Base-by-base conservation (phyloP, 2,888 invertebrate genomes). In the Lypha dubia region DNA sequence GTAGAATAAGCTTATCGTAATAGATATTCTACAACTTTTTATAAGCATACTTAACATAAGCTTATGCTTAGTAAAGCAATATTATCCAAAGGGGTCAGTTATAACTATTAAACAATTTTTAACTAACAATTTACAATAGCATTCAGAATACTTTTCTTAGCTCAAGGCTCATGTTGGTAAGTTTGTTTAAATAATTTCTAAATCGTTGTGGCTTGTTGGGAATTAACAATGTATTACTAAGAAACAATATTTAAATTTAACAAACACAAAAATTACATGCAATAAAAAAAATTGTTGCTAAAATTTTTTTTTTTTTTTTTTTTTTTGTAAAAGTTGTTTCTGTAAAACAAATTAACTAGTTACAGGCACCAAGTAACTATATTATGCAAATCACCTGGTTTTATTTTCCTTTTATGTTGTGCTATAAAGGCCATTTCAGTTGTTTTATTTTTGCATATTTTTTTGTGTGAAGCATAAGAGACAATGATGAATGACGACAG, bases 371-470 rank as follows among this genome's bases (percentile, higher is more conserved):
- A 65, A 79, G 70, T 15, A 73, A 65, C 51, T 71, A 17, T 68
- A 79, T 77, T 81, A 74, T 86, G 79, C 79, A 89, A 91, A 88
- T 92, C 91, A 92, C 92, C 92, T 92, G 92, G 85, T 91, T 93
- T 93, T 88, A 91, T 92, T 92, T 93, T 94, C 93, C 93, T 91
- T 90, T 93, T 94, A 90, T 93, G 93, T 92, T 94, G 94, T 89
- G 94, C 94, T 94, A 89, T 86, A 73, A 81, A 84, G 63, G 63
- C 62, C 77, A 70, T 84, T 83, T 68, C 0, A 70, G 13, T 58
- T 60, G n/a, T n/a, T 44, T 62, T 13, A 28, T 28, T 49, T 53
- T 24, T 58, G 22, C 11, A 7, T 9, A 32, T 77, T 68, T 83
- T 86, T 63, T 80, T 58, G 20, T 62, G 44, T 15, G 63, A 76